Evolutionary conservation across 2,113 vertebrate genomes (phyloP).

Genomic region (Phyllostomus discolor): DNA sequence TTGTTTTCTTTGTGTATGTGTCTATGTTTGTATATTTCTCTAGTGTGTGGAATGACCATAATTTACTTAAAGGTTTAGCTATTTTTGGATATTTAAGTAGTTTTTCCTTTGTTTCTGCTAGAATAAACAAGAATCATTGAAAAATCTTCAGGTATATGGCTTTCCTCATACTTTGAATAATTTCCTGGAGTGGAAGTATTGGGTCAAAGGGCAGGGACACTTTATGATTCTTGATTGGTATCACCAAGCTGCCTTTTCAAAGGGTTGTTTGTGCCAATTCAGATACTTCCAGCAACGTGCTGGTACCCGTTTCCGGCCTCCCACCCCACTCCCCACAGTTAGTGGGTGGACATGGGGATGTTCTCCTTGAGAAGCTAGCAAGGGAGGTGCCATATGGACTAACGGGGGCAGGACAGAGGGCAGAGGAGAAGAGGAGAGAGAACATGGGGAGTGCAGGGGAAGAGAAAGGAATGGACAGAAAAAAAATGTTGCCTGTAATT

Average conservation of each 20-base stretch:
- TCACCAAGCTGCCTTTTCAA: constrained; percentile 23
- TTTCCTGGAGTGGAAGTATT: constrained; percentile 48
- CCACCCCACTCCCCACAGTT: background rate
- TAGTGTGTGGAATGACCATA: background rate
- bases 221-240: constrained; percentile 46
- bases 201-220: constrained; percentile 11
- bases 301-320: background rate
- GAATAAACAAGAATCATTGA: constrained; percentile 39
- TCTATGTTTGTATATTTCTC: background rate
- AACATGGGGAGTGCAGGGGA: background rate
- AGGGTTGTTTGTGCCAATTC: background rate
- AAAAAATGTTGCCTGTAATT: background rate
- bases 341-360: no score
- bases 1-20: background rate
- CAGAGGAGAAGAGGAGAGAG: background rate
- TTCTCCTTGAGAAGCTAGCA: background rate
- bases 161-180: constrained; percentile 50
- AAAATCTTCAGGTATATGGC: constrained; percentile 31
- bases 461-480: background rate
- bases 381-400: background rate
- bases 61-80: constrained; percentile 43
- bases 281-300: background rate
- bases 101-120: constrained; percentile 41
- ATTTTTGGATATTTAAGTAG: constrained; percentile 24
- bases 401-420: background rate